These are phyloP conservation scores for Vulpes vulpes DNA, from an alignment of 2,113 vertebrate species.

Conservation along the genomic window DNA sequence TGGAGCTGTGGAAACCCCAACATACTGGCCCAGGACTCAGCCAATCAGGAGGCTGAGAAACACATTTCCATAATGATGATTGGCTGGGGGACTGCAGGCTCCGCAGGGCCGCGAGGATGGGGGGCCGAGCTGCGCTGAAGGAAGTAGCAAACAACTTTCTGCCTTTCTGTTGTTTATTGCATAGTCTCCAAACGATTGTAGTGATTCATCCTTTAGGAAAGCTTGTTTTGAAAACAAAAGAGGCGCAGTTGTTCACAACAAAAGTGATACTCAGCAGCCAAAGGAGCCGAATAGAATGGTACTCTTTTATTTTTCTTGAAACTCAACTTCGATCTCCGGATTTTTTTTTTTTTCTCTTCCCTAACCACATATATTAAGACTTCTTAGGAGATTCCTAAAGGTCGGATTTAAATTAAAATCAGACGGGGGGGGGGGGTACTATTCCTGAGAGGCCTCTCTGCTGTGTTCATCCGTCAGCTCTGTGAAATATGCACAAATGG, in stretches of 20 bases:
- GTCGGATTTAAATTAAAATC: slow-evolving; percentile 63
- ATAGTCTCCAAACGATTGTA: slow-evolving; percentile 63
- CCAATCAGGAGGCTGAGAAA: slow-evolving; percentile 80
- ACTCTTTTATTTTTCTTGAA: not conserved
- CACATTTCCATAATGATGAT: slow-evolving; percentile 80
- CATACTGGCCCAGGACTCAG: not conserved
- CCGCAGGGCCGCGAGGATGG: slow-evolving; percentile 17
- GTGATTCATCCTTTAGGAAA: slow-evolving; percentile 61
- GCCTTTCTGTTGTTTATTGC: slow-evolving; percentile 64
- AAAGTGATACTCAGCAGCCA: slow-evolving; percentile 9
- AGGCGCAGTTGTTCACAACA: slow-evolving; percentile 38
- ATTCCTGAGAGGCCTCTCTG: slow-evolving; percentile 60
- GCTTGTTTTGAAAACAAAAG: slow-evolving; percentile 70
- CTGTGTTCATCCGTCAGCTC: slow-evolving; percentile 63
- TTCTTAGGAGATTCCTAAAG: not conserved
- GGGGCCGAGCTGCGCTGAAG: not conserved
- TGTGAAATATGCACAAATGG: slow-evolving; percentile 69
- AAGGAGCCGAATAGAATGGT: not conserved
- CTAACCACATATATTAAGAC: not conserved
- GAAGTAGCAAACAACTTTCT: slow-evolving; percentile 59
- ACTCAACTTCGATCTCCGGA: not conserved
- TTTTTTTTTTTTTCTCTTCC: not conserved
- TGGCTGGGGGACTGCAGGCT: slow-evolving; percentile 70
- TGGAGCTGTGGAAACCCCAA: slow-evolving; percentile 20
- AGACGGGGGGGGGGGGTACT: not conserved